phyloP scores from a whole-genome alignment of 23 tunicate genomes.

The Ascidia mentula region DNA sequence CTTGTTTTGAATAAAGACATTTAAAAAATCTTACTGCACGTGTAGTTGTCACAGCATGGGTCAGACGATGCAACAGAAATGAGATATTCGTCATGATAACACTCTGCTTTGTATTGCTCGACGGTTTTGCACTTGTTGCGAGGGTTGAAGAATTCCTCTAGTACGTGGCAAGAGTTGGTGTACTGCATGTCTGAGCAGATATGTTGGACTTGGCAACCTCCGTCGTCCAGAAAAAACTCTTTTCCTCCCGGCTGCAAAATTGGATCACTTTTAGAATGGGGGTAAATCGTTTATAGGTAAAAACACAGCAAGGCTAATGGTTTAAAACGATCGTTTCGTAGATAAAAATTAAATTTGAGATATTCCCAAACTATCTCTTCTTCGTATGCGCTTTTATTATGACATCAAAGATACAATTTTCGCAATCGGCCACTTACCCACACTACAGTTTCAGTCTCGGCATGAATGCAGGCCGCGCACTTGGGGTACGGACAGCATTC shows the following conservation, averaged over 20 bases:
- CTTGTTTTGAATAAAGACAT: not conserved
- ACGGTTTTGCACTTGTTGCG: not conserved
- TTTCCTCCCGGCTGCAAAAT: not conserved
- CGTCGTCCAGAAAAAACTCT: not conserved
- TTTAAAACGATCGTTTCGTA: too few relatives aligned
- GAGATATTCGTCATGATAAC: not conserved
- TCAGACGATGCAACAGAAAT: not conserved
- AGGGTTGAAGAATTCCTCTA: not conserved
- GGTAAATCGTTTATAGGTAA: too few relatives aligned
- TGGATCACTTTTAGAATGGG: too few relatives aligned
- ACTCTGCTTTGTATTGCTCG: not conserved
- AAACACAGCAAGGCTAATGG: too few relatives aligned
- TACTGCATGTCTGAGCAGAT: not conserved
- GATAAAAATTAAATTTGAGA: too few relatives aligned
- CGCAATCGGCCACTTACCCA: too few relatives aligned
- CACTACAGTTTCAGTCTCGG: too few relatives aligned
- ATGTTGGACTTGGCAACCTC: not conserved
- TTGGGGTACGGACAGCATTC: not conserved
- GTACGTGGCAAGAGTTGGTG: not conserved
- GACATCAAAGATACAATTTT: too few relatives aligned
- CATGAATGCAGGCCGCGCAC: too few relatives aligned
- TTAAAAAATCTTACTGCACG: not conserved
- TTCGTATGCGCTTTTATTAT: too few relatives aligned
- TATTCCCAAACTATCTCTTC: too few relatives aligned
- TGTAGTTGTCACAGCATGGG: not conserved